A percentile compares a stretch with the other conserved stretches of the same genome.
Evolutionary conservation across 2,113 vertebrate genomes (phyloP).

Genomic region (Tautogolabrus adspersus): DNA sequence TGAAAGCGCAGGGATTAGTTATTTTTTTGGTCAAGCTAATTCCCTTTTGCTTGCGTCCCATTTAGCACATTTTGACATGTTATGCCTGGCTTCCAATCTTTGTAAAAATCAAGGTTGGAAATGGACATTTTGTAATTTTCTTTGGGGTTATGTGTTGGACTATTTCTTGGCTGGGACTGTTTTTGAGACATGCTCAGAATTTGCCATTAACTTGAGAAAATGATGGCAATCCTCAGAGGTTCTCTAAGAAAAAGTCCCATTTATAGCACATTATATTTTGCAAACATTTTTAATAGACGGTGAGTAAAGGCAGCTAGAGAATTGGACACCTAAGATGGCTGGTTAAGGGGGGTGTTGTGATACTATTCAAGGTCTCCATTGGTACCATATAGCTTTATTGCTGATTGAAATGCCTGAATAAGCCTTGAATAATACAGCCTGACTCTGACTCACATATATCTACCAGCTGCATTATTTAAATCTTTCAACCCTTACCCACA

Average conservation of each 20-base stretch:
- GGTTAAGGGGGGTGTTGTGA: neutral
- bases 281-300: neutral
- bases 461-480: constrained; percentile 37
- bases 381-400: constrained; percentile 21
- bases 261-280: neutral
- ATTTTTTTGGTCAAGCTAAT: no score
- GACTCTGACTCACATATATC: constrained; percentile 34
- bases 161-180: neutral
- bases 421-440: constrained; percentile 32
- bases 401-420: constrained; percentile 43
- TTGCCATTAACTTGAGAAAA: neutral
- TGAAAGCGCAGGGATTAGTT: no score
- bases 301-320: neutral
- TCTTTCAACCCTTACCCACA: constrained; percentile 33
- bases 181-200: neutral
- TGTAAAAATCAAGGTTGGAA: no score
- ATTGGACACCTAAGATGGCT: neutral
- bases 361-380: constrained; percentile 39
- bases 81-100: no score
- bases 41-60: no score
- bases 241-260: neutral
- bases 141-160: no score
- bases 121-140: no score
- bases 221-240: neutral
- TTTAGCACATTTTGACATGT: no score